Evolutionary conservation across 2,888 invertebrate species (phyloP).

Genomic region (Latrodectus hesperus): DNA sequence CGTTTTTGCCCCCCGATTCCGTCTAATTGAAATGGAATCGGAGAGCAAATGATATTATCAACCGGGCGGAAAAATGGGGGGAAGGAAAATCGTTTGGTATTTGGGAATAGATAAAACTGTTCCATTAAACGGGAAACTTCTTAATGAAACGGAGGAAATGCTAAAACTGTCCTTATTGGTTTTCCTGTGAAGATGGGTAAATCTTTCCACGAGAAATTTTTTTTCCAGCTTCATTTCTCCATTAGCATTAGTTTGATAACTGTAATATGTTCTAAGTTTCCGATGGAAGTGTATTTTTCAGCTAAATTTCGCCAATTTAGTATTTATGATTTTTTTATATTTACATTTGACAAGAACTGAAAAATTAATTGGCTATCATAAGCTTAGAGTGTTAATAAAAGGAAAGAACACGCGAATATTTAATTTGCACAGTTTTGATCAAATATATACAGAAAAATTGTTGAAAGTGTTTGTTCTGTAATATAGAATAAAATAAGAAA

Average conservation of each 20-base stretch:
- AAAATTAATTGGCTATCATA: too few species aligned
- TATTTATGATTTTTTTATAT: background rate
- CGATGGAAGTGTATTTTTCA: background rate
- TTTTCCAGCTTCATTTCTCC: background rate
- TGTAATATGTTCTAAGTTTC: background rate
- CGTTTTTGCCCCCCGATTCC: constrained; percentile 19
- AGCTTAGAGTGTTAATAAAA: too few species aligned
- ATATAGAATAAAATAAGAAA: too few species aligned
- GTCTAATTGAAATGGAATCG: constrained; percentile 59
- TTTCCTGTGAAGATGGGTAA: background rate
- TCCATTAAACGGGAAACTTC: constrained; percentile 17
- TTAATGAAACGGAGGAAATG: constrained; percentile 19
- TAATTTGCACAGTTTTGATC: too few species aligned
- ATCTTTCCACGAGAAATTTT: background rate
- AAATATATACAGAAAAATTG: too few species aligned
- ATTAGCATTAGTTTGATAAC: background rate
- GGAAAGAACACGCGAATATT: too few species aligned
- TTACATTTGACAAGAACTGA: too few species aligned
- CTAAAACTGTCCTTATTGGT: constrained; percentile 5
- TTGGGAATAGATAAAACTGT: constrained; percentile 22
- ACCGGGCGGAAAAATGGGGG: constrained; percentile 14
- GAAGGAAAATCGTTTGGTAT: constrained; percentile 10
- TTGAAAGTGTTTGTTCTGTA: too few species aligned
- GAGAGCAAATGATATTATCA: constrained; percentile 49
- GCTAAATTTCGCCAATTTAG: background rate